phyloP scores from a whole-genome alignment of 2,113 vertebrate species.

The Antechinus flavipes region DNA sequence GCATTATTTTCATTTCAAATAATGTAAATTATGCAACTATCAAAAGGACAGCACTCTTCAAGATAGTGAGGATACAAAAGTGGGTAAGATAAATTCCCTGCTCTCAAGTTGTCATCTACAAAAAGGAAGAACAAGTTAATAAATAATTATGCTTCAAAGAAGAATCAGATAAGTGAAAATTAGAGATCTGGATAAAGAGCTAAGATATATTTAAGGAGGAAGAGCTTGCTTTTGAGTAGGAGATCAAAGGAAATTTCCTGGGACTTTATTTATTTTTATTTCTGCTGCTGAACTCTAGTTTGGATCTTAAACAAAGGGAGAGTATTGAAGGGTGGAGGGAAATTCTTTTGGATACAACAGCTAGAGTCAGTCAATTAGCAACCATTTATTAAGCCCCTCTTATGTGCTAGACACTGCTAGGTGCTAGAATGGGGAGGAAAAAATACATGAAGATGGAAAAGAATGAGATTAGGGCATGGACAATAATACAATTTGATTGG shows the following conservation, averaged over 20 bases:
- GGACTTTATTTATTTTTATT: too few species aligned
- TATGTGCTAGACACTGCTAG: background rate
- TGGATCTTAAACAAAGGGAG: background rate
- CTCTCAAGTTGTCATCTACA: background rate
- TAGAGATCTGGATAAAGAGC: background rate
- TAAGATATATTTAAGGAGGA: background rate
- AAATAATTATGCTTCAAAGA: background rate
- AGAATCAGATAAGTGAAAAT: background rate
- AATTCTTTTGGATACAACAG: background rate
- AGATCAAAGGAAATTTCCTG: background rate
- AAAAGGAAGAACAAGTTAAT: background rate
- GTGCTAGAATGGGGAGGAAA: background rate
- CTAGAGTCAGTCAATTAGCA: background rate
- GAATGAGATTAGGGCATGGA: background rate
- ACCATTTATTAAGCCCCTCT: background rate
- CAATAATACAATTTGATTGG: background rate
- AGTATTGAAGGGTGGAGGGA: background rate
- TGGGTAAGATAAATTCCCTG: background rate
- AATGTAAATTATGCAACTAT: background rate
- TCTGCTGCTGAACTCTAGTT: background rate
- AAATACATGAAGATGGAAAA: background rate
- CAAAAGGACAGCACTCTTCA: background rate
- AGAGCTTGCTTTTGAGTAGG: background rate
- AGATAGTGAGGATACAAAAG: background rate
- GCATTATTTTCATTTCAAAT: background rate